Conservation (phyloP, 2,888 invertebrate species). For the Andrena haemorrhoa region DNA sequence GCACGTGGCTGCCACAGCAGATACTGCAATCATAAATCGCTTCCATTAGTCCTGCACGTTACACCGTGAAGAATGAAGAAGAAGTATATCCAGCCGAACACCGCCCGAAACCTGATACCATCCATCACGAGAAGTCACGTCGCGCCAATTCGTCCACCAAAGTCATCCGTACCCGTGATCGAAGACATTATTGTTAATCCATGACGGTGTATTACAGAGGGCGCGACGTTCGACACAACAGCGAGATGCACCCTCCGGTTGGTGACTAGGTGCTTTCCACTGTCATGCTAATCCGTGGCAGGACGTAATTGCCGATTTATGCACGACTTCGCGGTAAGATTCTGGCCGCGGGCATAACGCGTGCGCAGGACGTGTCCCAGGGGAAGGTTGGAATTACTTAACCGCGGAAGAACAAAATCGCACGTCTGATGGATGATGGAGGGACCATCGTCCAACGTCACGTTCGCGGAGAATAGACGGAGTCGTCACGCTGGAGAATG, state of each 20-base stretch:
- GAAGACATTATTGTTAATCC: constrained; percentile 59
- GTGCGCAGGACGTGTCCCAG: constrained; percentile 49
- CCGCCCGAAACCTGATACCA: not conserved
- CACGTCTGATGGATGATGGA: constrained; percentile 63
- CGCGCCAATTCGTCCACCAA: constrained; percentile 2
- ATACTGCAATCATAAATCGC: not conserved
- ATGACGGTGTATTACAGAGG: constrained; percentile 34
- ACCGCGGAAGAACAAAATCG: constrained; percentile 58
- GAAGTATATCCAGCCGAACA: not conserved
- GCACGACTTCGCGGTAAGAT: constrained; percentile 46
- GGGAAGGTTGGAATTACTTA: constrained; percentile 57
- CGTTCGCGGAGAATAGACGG: constrained; percentile 36
- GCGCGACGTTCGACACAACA: constrained; percentile 62
- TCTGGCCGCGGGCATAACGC: constrained; percentile 54
- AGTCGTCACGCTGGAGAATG: constrained; percentile 57
- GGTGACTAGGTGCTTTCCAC: constrained; percentile 77
- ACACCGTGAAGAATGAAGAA: not conserved
- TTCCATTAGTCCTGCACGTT: not conserved
- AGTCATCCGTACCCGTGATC: constrained; percentile 36
- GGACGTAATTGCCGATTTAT: constrained; percentile 77
- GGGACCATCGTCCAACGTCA: constrained; percentile 35
- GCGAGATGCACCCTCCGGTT: constrained; percentile 58
- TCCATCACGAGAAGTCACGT: constrained; percentile 20
- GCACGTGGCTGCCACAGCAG: not conserved
- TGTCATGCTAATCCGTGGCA: constrained; percentile 78